A percentile compares a stretch with the other conserved stretches of the same genome.
Conservation (phyloP, 2,888 invertebrate species). For the Ctenicera cuprea region DNA sequence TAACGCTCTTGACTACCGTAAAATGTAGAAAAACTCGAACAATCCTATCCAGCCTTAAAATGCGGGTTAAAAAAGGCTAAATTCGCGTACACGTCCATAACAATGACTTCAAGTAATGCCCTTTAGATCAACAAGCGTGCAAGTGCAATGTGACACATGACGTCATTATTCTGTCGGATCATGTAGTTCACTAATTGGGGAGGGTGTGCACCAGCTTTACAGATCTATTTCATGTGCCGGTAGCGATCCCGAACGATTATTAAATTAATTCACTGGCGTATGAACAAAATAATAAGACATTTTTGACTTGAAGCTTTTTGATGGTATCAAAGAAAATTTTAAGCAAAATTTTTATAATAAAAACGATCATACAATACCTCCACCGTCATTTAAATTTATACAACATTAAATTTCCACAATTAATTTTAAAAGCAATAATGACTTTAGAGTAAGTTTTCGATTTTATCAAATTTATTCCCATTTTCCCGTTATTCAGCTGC, state of each 20-base stretch:
- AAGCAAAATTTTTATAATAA: too few relatives aligned
- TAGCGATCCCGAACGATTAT: slow-evolving; percentile 31
- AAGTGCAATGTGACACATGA: slow-evolving; percentile 72
- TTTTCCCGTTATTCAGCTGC: too few relatives aligned
- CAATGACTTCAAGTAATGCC: slow-evolving; percentile 56
- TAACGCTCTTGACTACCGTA: slow-evolving; percentile 50
- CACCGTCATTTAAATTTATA: too few relatives aligned
- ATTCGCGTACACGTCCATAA: slow-evolving; percentile 41
- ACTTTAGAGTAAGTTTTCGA: too few relatives aligned
- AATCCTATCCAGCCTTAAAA: neutral
- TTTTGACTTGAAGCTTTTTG: too few relatives aligned
- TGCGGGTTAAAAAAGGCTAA: slow-evolving; percentile 33
- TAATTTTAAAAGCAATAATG: too few relatives aligned
- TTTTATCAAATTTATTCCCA: too few relatives aligned
- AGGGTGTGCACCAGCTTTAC: slow-evolving; percentile 58
- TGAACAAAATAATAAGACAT: too few relatives aligned
- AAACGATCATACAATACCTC: too few relatives aligned
- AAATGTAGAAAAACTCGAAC: slow-evolving; percentile 30
- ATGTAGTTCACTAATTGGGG: slow-evolving; percentile 70
- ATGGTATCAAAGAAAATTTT: too few relatives aligned
- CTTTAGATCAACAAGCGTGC: slow-evolving; percentile 68
- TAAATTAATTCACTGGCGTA: neutral
- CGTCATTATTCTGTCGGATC: slow-evolving; percentile 71
- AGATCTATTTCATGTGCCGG: slow-evolving; percentile 13
- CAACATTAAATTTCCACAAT: too few relatives aligned